Evolutionary conservation across 2,888 invertebrate species (phyloP).

Genomic region (Cheilosia soror): DNA sequence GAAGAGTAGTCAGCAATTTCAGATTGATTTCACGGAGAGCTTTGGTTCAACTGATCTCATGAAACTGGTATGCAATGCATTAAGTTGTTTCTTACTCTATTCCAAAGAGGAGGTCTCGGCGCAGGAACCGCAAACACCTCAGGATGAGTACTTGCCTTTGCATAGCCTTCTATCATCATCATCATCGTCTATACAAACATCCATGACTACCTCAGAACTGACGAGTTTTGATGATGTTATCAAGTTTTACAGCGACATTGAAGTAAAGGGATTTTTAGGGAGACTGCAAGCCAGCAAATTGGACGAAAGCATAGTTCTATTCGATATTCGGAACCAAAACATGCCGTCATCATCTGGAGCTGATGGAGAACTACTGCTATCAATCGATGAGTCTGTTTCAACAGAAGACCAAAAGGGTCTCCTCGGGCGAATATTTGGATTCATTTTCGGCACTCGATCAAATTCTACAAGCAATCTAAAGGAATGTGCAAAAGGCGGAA

Average conservation of each 20-base stretch:
- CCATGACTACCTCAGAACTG: slow-evolving; percentile 31
- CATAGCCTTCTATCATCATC: slow-evolving; percentile 23
- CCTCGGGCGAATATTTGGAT: slow-evolving; percentile 78
- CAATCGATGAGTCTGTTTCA: slow-evolving; percentile 11
- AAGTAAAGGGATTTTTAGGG: slow-evolving; percentile 36
- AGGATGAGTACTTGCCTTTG: slow-evolving; percentile 34
- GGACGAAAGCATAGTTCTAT: slow-evolving; percentile 80
- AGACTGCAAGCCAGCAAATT: slow-evolving; percentile 26
- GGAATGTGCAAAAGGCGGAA: slow-evolving; percentile 35
- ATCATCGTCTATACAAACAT: slow-evolving; percentile 20
- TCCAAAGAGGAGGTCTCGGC: slow-evolving; percentile 1
- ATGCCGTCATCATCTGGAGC: not conserved
- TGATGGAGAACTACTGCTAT: not conserved
- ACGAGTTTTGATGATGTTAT: slow-evolving; percentile 59
- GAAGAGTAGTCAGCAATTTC: slow-evolving; percentile 81
- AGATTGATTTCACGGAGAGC: slow-evolving; percentile 79
- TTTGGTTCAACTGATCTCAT: slow-evolving; percentile 27
- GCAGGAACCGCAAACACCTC: slow-evolving; percentile 27
- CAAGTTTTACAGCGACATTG: slow-evolving; percentile 35
- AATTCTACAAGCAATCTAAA: slow-evolving; percentile 74
- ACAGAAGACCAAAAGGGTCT: slow-evolving; percentile 40
- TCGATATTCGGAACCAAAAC: slow-evolving; percentile 80
- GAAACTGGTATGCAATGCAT: slow-evolving; percentile 76
- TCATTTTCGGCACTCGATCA: slow-evolving; percentile 78
- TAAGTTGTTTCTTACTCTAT: slow-evolving; percentile 80